Conservation (phyloP, 2,888 invertebrate species). For the Athetis lepigone region DNA sequence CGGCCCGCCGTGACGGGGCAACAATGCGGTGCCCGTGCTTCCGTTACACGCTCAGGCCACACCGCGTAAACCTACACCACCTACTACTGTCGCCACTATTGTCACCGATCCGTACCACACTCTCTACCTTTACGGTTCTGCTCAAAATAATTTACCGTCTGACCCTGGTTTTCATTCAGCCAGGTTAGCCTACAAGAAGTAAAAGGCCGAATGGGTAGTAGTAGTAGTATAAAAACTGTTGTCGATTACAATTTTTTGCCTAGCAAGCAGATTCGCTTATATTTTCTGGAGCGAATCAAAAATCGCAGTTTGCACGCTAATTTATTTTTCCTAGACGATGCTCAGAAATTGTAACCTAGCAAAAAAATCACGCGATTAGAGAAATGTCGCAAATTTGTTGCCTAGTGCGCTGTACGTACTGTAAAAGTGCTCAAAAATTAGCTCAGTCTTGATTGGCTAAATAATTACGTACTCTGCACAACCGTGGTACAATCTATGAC, state of each 20-base stretch:
- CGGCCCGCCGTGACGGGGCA: slow-evolving; percentile 69
- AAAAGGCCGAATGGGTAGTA: background rate
- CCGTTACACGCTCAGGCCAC: slow-evolving; percentile 70
- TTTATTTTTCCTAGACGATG: slow-evolving; percentile 23
- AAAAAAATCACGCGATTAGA: slow-evolving; percentile 53
- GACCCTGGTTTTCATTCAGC: slow-evolving; percentile 15
- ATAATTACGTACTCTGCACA: slow-evolving; percentile 38
- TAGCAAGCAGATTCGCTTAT: slow-evolving; percentile 29
- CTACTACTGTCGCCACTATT: slow-evolving; percentile 64
- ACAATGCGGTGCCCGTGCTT: slow-evolving; percentile 74
- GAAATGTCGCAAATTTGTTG: slow-evolving; percentile 48
- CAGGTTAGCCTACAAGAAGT: too few relatives aligned
- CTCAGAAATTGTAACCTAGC: slow-evolving; percentile 43
- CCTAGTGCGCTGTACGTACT: slow-evolving; percentile 33
- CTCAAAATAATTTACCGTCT: slow-evolving; percentile 39
- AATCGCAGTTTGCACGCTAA: slow-evolving; percentile 38
- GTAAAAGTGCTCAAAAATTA: slow-evolving; percentile 43
- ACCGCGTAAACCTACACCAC: slow-evolving; percentile 76
- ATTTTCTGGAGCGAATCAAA: slow-evolving; percentile 33
- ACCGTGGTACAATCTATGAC: slow-evolving; percentile 31
- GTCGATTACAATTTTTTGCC: slow-evolving; percentile 1
- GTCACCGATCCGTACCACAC: slow-evolving; percentile 61
- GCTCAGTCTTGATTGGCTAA: slow-evolving; percentile 42
- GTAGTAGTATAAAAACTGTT: slow-evolving; percentile 3
- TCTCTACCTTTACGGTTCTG: slow-evolving; percentile 40